phyloP scores from a whole-genome alignment of 2,888 invertebrate species.

The Salticus scenicus region DNA sequence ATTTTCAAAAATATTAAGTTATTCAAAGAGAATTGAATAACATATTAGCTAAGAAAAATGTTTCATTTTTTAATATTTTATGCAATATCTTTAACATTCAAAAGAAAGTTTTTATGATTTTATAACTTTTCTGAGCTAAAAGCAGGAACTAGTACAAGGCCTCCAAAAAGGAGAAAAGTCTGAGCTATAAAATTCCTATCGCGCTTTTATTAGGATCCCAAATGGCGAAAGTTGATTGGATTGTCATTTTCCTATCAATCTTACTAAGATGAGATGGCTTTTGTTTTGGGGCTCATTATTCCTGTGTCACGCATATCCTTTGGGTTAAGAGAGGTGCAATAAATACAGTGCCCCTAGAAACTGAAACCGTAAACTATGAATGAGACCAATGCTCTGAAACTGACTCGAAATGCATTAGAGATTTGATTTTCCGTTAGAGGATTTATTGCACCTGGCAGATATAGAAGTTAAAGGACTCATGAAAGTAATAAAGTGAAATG shows the following conservation, averaged over 20 bases:
- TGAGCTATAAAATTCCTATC: background rate
- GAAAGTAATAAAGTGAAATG: slow-evolving; percentile 1
- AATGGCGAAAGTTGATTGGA: background rate
- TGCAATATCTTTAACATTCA: too few species aligned
- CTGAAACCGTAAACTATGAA: background rate
- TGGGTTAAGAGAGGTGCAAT: background rate
- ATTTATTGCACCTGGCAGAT: slow-evolving; percentile 5
- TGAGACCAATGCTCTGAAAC: background rate
- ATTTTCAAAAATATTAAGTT: too few species aligned
- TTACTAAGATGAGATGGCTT: slow-evolving; percentile 9
- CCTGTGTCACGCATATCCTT: slow-evolving; percentile 2
- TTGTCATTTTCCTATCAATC: slow-evolving; percentile 10
- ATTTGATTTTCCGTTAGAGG: background rate
- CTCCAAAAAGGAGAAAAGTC: background rate
- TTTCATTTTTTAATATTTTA: too few species aligned
- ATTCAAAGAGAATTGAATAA: too few species aligned
- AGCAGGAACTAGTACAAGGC: too few species aligned
- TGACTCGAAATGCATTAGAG: background rate
- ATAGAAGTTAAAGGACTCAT: background rate
- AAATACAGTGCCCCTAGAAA: background rate
- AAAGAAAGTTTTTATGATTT: too few species aligned
- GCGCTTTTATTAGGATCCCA: background rate
- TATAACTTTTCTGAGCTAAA: too few species aligned
- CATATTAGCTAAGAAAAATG: too few species aligned
- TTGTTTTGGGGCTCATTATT: slow-evolving; percentile 9